Evolutionary conservation across 1,140 invertebrate genomes (phyloP).

Genomic region (Arctopsyche grandis): DNA sequence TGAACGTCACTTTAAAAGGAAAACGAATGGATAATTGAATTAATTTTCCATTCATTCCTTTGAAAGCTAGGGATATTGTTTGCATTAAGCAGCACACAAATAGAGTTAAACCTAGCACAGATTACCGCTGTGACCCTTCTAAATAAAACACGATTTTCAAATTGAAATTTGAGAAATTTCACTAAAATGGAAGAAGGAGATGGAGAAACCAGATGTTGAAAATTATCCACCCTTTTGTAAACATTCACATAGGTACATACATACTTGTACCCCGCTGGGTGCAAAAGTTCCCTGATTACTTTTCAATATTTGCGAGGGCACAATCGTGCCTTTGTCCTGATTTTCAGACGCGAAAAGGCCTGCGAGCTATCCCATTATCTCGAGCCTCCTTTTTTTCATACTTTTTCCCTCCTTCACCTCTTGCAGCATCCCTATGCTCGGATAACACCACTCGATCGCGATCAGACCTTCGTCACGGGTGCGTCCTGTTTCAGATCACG

Average conservation of each 20-base stretch:
- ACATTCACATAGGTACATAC: background rate
- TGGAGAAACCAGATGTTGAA: background rate
- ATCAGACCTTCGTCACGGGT: slow-evolving; percentile 1
- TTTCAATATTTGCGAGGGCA: slow-evolving; percentile 29
- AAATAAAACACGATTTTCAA: background rate
- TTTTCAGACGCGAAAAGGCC: slow-evolving; percentile 24
- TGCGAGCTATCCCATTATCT: slow-evolving; percentile 9
- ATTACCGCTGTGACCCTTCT: too few relatives aligned
- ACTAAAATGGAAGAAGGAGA: background rate
- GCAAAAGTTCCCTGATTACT: slow-evolving; percentile 21
- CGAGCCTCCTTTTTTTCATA: background rate
- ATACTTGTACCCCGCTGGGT: slow-evolving; percentile 7
- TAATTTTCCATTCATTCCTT: too few relatives aligned
- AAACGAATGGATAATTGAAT: too few relatives aligned
- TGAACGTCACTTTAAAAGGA: too few relatives aligned
- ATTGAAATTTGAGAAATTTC: background rate
- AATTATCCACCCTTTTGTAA: slow-evolving; percentile 12
- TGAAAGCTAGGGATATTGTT: too few relatives aligned
- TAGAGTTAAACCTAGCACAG: too few relatives aligned
- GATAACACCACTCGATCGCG: background rate
- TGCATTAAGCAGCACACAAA: too few relatives aligned
- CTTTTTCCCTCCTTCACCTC: background rate
- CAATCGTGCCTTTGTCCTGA: slow-evolving; percentile 16
- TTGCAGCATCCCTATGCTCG: background rate
- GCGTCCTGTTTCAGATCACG: background rate